A percentile compares a stretch with the other conserved stretches of the same genome.
These are phyloP conservation scores for Mustela nigripes DNA, from an alignment of 2,113 vertebrate species.

Conservation along the genomic window DNA sequence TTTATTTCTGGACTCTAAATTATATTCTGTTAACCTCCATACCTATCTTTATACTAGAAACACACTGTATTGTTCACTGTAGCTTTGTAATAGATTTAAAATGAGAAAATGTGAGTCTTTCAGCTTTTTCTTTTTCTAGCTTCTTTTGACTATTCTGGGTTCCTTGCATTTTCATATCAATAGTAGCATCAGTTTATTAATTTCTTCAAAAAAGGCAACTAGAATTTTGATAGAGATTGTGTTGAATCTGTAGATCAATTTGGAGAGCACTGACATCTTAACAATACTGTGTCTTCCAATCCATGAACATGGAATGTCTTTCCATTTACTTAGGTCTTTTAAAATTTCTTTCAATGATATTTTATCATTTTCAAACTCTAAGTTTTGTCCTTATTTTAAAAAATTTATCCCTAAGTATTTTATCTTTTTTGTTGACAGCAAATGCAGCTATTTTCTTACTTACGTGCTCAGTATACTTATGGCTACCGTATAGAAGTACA, in stretches of 20 bases:
- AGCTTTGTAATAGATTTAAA: not conserved
- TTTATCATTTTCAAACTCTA: not conserved
- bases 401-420: conserved; percentile 34
- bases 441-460: conserved; percentile 25
- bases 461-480: not conserved
- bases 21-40: not conserved
- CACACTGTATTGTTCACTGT: not conserved
- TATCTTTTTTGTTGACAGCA: not conserved
- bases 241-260: not conserved
- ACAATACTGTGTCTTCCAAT: not conserved
- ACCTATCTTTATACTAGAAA: not conserved
- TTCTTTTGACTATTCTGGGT: not conserved
- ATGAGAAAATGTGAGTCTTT: not conserved
- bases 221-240: not conserved
- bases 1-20: not conserved
- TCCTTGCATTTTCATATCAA: not conserved
- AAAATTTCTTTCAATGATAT: not conserved
- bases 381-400: not conserved
- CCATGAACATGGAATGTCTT: not conserved
- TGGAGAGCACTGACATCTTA: not conserved
- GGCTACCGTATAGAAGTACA: not conserved
- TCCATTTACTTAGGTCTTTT: not conserved
- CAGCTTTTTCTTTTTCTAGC: not conserved
- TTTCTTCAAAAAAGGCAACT: not conserved
- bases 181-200: not conserved